A percentile compares a stretch with the other conserved stretches of the same genome.
phyloP scores from a whole-genome alignment of 1,140 invertebrate species.

The Brachionus koreanus region DNA sequence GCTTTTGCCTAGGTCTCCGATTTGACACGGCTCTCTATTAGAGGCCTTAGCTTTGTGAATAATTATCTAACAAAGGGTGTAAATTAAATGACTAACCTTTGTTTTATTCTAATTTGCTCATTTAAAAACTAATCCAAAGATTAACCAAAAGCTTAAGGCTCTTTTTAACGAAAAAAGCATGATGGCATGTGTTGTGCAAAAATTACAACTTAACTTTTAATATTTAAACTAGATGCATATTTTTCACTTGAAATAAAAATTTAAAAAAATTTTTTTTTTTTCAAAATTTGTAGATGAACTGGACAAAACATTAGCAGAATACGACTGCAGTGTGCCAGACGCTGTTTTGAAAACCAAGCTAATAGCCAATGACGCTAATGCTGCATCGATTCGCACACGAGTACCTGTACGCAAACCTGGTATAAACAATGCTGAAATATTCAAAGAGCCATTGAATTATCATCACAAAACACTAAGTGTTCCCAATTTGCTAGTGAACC shows the following conservation, averaged over 20 bases:
- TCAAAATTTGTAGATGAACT: neutral
- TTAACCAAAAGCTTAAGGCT: neutral
- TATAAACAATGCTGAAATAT: constrained; percentile 2
- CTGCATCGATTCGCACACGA: constrained; percentile 15
- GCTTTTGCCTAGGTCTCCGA: neutral
- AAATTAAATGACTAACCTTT: constrained; percentile 17
- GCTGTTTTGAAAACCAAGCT: neutral
- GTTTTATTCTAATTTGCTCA: neutral
- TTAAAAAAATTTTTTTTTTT: neutral
- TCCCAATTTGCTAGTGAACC: neutral
- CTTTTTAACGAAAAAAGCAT: constrained; percentile 24
- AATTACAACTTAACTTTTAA: neutral
- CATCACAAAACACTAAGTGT: neutral
- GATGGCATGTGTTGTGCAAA: constrained; percentile 13
- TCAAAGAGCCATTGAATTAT: neutral
- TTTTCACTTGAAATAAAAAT: neutral
- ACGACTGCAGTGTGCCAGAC: constrained; percentile 6
- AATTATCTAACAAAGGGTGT: neutral
- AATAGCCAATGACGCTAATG: constrained; percentile 21
- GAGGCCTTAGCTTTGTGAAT: neutral
- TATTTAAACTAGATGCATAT: constrained; percentile 8
- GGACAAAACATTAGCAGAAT: constrained; percentile 28
- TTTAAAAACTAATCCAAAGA: constrained; percentile 30
- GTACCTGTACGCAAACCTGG: constrained; percentile 36
- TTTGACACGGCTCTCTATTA: neutral